phyloP scores from a whole-genome alignment of 2,113 vertebrate genomes.

The Monarcha castaneiventris region DNA sequence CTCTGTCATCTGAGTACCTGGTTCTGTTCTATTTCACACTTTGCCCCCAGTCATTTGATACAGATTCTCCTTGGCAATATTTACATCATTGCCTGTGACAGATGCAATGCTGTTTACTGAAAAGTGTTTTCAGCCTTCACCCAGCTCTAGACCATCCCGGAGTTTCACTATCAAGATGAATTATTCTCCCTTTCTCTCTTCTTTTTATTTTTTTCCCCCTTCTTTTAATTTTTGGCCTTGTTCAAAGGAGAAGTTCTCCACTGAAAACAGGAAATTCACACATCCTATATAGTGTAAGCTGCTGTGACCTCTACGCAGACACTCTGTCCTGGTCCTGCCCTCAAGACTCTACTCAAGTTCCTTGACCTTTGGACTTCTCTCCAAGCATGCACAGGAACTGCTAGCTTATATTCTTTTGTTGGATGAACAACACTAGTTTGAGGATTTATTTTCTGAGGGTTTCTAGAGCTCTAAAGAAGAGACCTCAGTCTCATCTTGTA shows the following conservation, averaged over 20 bases:
- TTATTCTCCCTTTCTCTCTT: neutral
- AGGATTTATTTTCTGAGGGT: neutral
- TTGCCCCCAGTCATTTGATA: neutral
- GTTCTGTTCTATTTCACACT: neutral
- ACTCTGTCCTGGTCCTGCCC: neutral
- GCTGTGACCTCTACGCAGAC: neutral
- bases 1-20: neutral
- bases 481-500: neutral
- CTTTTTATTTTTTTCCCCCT: fast-evolving
- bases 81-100: neutral
- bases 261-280: neutral
- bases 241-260: neutral
- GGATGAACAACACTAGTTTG: neutral
- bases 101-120: neutral
- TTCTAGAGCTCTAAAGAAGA: neutral
- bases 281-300: neutral
- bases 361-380: neutral
- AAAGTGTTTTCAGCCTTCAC: neutral
- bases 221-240: neutral
- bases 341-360: neutral
- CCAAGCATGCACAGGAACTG: neutral
- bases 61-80: neutral
- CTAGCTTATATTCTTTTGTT: neutral
- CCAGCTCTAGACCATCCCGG: neutral
- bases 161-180: neutral